Conservation (phyloP, 30 jellyfish, hydroid and myxozoan genomes). For the Aurelia sp. region DNA sequence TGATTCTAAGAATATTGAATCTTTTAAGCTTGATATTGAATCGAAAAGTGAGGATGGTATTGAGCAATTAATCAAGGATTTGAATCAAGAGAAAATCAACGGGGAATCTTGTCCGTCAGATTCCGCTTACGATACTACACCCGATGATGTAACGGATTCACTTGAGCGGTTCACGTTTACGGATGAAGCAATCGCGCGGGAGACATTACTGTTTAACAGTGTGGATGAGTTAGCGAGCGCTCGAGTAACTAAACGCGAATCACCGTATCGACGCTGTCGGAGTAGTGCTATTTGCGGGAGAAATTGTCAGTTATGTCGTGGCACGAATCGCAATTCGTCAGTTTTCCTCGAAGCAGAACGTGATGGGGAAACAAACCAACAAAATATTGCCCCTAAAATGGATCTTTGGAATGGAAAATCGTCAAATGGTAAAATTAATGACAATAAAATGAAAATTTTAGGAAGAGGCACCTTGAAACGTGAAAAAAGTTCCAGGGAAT, state of each 20-base stretch:
- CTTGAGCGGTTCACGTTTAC: constrained; percentile 39
- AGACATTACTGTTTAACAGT: not conserved
- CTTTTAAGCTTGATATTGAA: constrained; percentile 26
- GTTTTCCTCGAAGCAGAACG: no score
- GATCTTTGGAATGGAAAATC: no score
- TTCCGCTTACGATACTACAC: constrained; percentile 74
- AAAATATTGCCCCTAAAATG: no score
- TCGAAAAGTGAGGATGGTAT: not conserved
- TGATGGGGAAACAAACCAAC: no score
- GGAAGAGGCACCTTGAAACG: no score
- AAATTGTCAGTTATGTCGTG: constrained; percentile 67
- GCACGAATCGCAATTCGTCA: constrained; percentile 18
- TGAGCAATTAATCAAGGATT: constrained; percentile 20
- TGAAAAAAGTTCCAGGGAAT: no score
- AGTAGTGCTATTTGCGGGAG: constrained; percentile 72
- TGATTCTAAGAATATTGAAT: not conserved
- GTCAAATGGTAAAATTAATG: no score
- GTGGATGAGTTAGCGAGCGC: not conserved
- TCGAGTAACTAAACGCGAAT: constrained; percentile 18
- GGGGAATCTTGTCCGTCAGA: constrained; percentile 68
- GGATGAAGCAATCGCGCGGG: constrained; percentile 17
- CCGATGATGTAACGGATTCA: constrained; percentile 60
- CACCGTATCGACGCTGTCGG: constrained; percentile 73
- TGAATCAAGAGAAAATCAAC: constrained; percentile 1
- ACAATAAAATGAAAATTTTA: no score